Base-by-base conservation (phyloP, 2,797 vertebrate species). In the Anisognathus igniventris region DNA sequence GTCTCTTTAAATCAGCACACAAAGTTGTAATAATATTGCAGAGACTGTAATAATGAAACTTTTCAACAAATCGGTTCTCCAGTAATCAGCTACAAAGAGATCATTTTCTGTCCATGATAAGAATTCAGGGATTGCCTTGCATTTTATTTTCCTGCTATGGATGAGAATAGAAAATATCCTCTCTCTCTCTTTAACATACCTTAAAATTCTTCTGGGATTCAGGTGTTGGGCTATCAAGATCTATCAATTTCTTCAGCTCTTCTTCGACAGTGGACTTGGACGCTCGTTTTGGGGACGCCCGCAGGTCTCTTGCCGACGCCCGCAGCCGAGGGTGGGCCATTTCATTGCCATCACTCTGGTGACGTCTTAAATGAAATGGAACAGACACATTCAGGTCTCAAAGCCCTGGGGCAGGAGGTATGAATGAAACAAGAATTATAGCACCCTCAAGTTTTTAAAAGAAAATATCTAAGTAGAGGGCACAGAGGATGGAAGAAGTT, bases 181-280 rank as follows among this genome's bases (percentile, higher is more conserved):
- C 2, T 51, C 16, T 62, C 20, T 75, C 16, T 68, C 42, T 90
- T 47, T 30, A 61, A 53, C 25, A 31, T 98, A 99, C 99, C 98
- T 99, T 99, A 87, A 98, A 98, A 91, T 98, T 98, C 92, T 98
- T 99, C 92, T 97, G 98, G 56, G 98, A 98, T 45, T 98, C 98
- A 1, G 98, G 98, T 25, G 98, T 98, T 92, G 99, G 99, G 93
- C 99, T 99, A 96, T 99, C 99, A 45, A 99, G 98, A 78, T 98
- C 98, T 57, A 99, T 99, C 95, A 99, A 97, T 90, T 99, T 99
- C 98, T 99, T 99, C 65, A 99, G 97, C 66, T 99, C 99, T 93
- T 99, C 99, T 91, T 99, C 99, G 30, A 99, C 97, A 21, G 98
- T 99, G 96, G 99, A 99, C 95, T 99, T 99, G 76, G 98, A 98